Conservation (phyloP, 2,797 vertebrate species). For the Staurois parvus region DNA sequence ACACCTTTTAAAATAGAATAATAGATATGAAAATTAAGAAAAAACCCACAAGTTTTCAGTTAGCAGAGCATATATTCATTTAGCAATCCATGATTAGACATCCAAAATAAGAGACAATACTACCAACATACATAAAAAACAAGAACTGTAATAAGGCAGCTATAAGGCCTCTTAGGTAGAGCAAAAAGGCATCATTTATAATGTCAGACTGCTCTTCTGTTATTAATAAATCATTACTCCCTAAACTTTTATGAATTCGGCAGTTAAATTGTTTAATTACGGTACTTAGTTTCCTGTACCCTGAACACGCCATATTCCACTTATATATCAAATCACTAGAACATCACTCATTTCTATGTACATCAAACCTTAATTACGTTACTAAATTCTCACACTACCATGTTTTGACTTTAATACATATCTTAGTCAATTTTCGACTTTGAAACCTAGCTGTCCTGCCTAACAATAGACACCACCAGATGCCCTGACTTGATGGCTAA, state of each 20-base stretch:
- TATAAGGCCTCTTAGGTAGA: constrained; percentile 34
- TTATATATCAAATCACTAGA: background rate
- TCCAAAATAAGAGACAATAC: constrained; percentile 10
- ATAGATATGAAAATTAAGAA: background rate
- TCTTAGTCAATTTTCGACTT: too few species aligned
- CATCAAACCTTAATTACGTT: too few species aligned
- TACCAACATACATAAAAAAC: background rate
- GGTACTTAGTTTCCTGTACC: background rate
- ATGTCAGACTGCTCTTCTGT: background rate
- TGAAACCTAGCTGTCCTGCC: too few species aligned
- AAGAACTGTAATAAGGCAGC: constrained; percentile 15
- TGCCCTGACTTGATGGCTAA: background rate
- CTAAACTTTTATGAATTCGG: background rate
- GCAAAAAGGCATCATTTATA: background rate
- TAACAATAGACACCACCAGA: too few species aligned
- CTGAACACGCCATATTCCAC: background rate
- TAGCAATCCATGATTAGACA: constrained; percentile 4
- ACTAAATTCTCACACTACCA: background rate
- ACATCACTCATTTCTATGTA: background rate
- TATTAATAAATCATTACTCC: background rate
- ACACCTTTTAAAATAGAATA: background rate
- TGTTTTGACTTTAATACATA: background rate
- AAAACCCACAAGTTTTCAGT: background rate
- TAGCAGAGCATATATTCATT: constrained; percentile 11
- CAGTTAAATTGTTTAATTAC: background rate